phyloP scores from a whole-genome alignment of 2,888 invertebrate genomes.

The Stramonita haemastoma region DNA sequence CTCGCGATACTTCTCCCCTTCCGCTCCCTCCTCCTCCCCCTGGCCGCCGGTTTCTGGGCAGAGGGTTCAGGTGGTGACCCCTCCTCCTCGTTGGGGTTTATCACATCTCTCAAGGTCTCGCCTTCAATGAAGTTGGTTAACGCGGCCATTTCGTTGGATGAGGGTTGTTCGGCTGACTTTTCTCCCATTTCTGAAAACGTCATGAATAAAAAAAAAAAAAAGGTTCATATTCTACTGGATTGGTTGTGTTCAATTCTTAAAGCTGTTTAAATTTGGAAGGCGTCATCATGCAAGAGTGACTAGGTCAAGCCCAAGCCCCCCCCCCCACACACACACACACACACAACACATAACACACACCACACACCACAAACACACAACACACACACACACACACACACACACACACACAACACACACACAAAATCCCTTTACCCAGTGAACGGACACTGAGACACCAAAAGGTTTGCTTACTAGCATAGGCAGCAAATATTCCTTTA shows the following conservation, averaged over 20 bases:
- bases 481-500: constrained; percentile 64
- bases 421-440: no score
- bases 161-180: background rate
- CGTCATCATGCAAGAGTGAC: no score
- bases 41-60: background rate
- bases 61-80: background rate
- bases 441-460: no score
- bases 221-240: no score
- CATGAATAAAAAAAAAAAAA: background rate
- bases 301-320: no score
- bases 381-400: constrained; percentile 27
- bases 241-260: no score
- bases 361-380: background rate
- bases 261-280: no score
- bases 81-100: constrained; percentile 58
- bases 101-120: constrained; percentile 51
- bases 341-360: no score
- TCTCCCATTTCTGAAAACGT: constrained; percentile 48
- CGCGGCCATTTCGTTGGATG: constrained; percentile 44
- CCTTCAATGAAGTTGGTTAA: constrained; percentile 52
- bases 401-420: background rate
- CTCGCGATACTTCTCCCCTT: background rate
- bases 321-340: no score
- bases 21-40: background rate
- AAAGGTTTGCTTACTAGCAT: constrained; percentile 56